These are phyloP conservation scores for Melanotaenia duboulayi DNA, from an alignment of 2,113 vertebrate genomes.

Conservation along the genomic window DNA sequence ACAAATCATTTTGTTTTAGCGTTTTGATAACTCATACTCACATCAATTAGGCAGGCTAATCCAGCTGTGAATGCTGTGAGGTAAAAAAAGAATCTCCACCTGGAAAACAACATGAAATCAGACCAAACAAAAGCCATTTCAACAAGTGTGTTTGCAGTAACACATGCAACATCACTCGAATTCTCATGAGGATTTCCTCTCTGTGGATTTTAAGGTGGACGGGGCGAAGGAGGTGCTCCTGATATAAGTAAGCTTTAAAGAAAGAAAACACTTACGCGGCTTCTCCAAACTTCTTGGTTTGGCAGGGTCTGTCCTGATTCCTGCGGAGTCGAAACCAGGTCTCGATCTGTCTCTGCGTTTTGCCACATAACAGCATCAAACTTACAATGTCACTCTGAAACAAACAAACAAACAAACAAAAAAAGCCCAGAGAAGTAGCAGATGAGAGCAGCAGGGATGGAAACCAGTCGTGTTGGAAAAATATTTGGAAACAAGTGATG, in stretches of 20 bases:
- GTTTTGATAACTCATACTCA: constrained; percentile 55
- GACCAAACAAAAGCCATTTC: constrained; percentile 1
- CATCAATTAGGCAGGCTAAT: constrained; percentile 73
- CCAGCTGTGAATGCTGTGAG: constrained; percentile 73
- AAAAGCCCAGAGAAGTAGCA: background rate
- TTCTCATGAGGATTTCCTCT: background rate
- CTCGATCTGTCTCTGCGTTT: constrained; percentile 85
- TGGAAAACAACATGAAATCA: constrained; percentile 50
- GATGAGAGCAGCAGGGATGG: no score
- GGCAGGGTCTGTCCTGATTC: constrained; percentile 85
- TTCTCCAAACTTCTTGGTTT: constrained; percentile 91
- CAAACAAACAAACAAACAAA: background rate
- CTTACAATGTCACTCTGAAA: constrained; percentile 79
- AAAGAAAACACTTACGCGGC: constrained; percentile 83
- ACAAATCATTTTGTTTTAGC: background rate
- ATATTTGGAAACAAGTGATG: no score
- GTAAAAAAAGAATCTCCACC: constrained; percentile 85
- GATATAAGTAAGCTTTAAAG: background rate
- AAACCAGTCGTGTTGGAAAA: background rate
- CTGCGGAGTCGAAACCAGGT: constrained; percentile 89
- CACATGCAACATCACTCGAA: background rate
- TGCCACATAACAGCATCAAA: constrained; percentile 83
- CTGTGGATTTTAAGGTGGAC: background rate
- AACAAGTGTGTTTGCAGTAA: background rate
- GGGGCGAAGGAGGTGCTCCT: background rate